Evolutionary conservation across 2,797 vertebrate genomes (phyloP).

Genomic region (Anguilla megastoma): DNA sequence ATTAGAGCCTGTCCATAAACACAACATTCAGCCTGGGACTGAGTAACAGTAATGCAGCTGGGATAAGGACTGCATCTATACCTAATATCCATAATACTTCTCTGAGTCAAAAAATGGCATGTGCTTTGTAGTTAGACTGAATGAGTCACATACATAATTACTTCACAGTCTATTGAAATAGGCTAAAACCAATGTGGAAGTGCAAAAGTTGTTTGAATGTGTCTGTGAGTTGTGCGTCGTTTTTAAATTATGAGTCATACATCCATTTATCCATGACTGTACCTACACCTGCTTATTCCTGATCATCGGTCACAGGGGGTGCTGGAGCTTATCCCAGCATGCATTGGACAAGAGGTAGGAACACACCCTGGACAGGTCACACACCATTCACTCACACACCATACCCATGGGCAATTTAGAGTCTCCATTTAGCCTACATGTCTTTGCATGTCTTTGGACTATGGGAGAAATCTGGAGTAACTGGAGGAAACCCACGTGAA

Average conservation of each 20-base stretch:
- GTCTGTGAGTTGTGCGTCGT: neutral
- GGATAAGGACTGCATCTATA: neutral
- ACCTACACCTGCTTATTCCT: too few relatives aligned
- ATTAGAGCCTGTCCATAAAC: constrained; percentile 82
- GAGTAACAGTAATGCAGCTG: constrained; percentile 4
- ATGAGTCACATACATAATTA: neutral
- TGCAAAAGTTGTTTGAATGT: neutral
- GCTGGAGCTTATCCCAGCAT: too few relatives aligned
- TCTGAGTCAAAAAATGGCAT: neutral
- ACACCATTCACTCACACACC: too few relatives aligned
- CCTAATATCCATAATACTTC: neutral
- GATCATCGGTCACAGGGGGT: too few relatives aligned
- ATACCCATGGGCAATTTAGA: too few relatives aligned
- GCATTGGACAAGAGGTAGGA: too few relatives aligned
- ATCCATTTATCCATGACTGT: too few relatives aligned
- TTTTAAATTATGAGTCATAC: neutral
- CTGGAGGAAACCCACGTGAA: neutral
- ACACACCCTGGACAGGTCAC: too few relatives aligned
- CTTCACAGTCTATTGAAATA: neutral
- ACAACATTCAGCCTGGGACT: neutral
- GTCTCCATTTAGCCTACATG: too few relatives aligned
- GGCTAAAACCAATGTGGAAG: neutral
- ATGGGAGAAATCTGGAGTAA: neutral
- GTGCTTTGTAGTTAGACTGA: neutral
- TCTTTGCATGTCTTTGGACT: too few relatives aligned